phyloP scores from a whole-genome alignment of 2,888 invertebrate genomes.

The Rhopalosiphum nymphaeae region DNA sequence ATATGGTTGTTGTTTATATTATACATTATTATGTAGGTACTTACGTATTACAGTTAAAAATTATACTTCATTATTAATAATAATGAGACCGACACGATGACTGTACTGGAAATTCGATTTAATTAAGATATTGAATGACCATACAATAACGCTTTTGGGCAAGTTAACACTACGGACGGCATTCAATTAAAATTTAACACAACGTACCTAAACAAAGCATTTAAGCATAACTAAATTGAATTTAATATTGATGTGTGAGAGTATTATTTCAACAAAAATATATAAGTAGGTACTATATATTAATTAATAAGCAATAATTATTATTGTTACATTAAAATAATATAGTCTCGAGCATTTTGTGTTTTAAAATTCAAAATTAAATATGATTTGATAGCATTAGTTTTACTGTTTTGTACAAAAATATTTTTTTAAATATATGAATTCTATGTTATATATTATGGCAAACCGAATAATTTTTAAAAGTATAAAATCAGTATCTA shows the following conservation, averaged over 20 bases:
- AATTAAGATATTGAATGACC: constrained; percentile 10
- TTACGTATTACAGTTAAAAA: background rate
- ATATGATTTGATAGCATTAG: background rate
- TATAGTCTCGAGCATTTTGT: background rate
- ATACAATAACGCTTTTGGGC: background rate
- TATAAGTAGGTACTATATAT: background rate
- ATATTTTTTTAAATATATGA: background rate
- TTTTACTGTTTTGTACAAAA: background rate
- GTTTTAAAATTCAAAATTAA: background rate
- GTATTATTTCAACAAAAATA: background rate
- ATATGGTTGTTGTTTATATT: background rate
- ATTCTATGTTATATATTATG: background rate
- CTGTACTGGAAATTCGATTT: background rate
- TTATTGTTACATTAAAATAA: background rate
- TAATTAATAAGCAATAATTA: background rate
- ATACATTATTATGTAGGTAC: background rate
- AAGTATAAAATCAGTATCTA: background rate
- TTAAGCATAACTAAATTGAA: background rate
- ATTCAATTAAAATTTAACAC: constrained; percentile 25
- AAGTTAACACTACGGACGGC: background rate
- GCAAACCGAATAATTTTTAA: background rate
- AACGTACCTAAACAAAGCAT: background rate
- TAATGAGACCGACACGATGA: constrained; percentile 10
- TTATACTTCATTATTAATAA: constrained; percentile 8
- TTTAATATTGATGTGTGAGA: background rate